These are phyloP conservation scores for Alectura lathami DNA, from an alignment of 2,113 vertebrate species.

Conservation along the genomic window DNA sequence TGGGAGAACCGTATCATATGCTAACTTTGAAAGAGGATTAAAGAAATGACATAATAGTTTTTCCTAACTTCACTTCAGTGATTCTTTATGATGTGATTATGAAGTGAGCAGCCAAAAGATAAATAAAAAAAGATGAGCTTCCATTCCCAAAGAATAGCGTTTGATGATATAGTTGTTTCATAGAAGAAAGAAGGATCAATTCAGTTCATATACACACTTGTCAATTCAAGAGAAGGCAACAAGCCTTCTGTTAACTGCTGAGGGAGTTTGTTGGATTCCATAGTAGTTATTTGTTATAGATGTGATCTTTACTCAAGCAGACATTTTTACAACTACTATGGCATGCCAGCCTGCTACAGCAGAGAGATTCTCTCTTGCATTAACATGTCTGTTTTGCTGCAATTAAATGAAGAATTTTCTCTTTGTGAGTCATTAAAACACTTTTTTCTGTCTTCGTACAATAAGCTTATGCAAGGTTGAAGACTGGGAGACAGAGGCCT, in stretches of 20 bases:
- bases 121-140: neutral
- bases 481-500: neutral
- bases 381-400: fast-evolving
- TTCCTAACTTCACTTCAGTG: neutral
- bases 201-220: fast-evolving
- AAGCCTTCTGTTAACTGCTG: neutral
- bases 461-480: neutral
- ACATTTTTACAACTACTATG: neutral
- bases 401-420: neutral
- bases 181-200: neutral
- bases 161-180: neutral
- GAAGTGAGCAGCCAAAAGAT: constrained; percentile 25
- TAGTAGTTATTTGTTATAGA: neutral
- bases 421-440: neutral
- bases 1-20: constrained; percentile 3
- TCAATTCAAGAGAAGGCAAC: neutral
- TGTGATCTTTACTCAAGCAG: neutral
- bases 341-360: neutral
- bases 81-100: constrained; percentile 7
- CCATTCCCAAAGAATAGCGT: neutral
- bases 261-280: neutral
- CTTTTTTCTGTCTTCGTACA: neutral
- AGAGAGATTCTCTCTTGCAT: neutral
- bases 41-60: constrained; percentile 35
- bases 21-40: constrained; percentile 43